phyloP scores from a whole-genome alignment of 2,888 invertebrate species.

The Macaria notata region DNA sequence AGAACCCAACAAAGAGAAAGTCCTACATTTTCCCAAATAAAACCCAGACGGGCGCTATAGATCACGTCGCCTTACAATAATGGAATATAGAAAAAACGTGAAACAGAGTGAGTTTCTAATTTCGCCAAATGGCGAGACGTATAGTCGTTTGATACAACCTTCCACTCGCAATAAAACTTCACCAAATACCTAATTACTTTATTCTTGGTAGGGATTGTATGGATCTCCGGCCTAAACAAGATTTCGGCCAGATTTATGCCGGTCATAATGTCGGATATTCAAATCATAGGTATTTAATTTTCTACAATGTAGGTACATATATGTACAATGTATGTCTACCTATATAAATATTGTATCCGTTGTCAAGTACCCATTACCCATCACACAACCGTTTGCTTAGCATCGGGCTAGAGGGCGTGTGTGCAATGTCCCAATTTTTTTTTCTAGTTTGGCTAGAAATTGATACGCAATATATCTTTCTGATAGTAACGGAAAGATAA shows the following conservation, averaged over 20 bases:
- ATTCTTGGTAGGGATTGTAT: slow-evolving; percentile 15
- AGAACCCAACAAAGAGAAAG: too few relatives aligned
- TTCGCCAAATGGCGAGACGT: slow-evolving; percentile 18
- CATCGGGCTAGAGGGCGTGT: too few relatives aligned
- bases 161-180: slow-evolving; percentile 24
- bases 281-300: too few relatives aligned
- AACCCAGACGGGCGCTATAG: slow-evolving; percentile 6
- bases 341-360: too few relatives aligned
- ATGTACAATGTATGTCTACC: too few relatives aligned
- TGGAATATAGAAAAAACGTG: slow-evolving; percentile 16
- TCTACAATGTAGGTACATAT: too few relatives aligned
- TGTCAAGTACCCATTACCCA: not conserved
- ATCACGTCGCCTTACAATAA: slow-evolving; percentile 17
- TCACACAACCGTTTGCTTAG: too few relatives aligned
- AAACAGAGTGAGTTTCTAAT: slow-evolving; percentile 24
- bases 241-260: not conserved
- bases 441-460: too few relatives aligned
- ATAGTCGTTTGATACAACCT: slow-evolving; percentile 23
- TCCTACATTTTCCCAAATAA: slow-evolving; percentile 1
- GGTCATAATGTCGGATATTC: not conserved
- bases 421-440: too few relatives aligned
- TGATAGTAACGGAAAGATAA: too few relatives aligned
- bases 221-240: not conserved
- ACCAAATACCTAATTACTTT: slow-evolving; percentile 28
- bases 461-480: too few relatives aligned